Base-by-base conservation (phyloP, 2,888 invertebrate species). In the Diadromus collaris region DNA sequence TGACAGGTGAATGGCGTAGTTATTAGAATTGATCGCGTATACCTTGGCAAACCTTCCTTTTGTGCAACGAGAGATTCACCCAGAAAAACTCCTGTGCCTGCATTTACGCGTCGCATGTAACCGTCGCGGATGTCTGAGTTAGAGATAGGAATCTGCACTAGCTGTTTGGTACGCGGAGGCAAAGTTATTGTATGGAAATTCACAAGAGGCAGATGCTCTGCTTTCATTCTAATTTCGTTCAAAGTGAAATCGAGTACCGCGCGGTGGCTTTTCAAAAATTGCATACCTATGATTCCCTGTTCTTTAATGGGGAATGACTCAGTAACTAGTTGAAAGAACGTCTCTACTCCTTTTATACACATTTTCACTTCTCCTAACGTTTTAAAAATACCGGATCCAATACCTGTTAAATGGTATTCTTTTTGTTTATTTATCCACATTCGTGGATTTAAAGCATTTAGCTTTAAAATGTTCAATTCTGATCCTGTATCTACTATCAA, bases 251-350 rank as follows among this genome's bases (percentile, higher is more conserved):
- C 48, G 3, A 74, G 41, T 13, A 44, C 58, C 3, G 74, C 74
- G 1, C 34, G 58, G 24, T 65, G 67, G 24, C 46, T 54, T 44
- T 58, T 74, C 19, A 74, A 44, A 19, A 73, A 73, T 27, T 51
- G 51, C 21, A 73, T 65, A n/a, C 73, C 54, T n/a, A 65, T 64
- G n/a, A 73, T 65, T n/a, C 65, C 56, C 5, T 56, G 56, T 2
- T 41, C 9, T 32, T 32, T 54, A 19, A 73, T 73, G 13, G 73
- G 74, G 32, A 74, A 74, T 4, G 56, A 27, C 34, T 58, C 27
- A 2, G 27, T 6, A 6, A 65, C 74, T 2, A 74, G 65, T 13
- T 74, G 74, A 29, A 74, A 74, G n/a, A n/a, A 7, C 1, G 67
- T 74, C n/a, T 74, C 67, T 19, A 60, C 16, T 2, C 38, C 60